phyloP scores from a whole-genome alignment of 2,797 vertebrate species.

The Epinephelus coioides region DNA sequence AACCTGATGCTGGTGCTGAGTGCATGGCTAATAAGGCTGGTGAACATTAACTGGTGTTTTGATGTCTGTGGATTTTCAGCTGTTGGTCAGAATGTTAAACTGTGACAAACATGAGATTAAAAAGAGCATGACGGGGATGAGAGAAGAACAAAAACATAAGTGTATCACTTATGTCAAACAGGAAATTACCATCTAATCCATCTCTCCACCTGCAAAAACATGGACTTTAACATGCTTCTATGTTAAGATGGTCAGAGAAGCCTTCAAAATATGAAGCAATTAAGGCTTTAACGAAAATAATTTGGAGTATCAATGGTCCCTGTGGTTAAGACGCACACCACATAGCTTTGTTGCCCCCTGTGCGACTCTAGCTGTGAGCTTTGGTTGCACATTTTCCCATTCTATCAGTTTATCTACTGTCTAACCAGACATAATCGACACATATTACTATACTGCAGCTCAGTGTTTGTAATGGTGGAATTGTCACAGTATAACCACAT shows the following conservation, averaged over 20 bases:
- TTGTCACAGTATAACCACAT: neutral
- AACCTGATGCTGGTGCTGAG: conserved; percentile 1
- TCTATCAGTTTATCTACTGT: no score
- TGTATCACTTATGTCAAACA: neutral
- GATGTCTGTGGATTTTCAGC: neutral
- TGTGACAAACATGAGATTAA: neutral
- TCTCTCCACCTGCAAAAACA: fast-evolving
- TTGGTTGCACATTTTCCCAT: neutral
- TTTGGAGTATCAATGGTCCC: fast-evolving
- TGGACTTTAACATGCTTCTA: neutral
- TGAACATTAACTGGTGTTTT: neutral
- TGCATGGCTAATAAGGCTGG: neutral
- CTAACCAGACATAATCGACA: no score
- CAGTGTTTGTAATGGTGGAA: neutral
- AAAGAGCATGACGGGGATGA: no score
- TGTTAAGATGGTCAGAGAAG: neutral
- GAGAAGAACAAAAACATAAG: neutral
- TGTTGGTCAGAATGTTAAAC: conserved; percentile 11
- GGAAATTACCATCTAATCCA: neutral
- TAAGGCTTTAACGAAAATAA: neutral
- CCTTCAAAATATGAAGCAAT: neutral
- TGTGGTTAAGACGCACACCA: neutral
- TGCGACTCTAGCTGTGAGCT: neutral
- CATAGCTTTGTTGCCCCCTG: fast-evolving
- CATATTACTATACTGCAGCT: neutral